Conservation (phyloP, 1,140 invertebrate genomes). For the Goniozus legneri region DNA sequence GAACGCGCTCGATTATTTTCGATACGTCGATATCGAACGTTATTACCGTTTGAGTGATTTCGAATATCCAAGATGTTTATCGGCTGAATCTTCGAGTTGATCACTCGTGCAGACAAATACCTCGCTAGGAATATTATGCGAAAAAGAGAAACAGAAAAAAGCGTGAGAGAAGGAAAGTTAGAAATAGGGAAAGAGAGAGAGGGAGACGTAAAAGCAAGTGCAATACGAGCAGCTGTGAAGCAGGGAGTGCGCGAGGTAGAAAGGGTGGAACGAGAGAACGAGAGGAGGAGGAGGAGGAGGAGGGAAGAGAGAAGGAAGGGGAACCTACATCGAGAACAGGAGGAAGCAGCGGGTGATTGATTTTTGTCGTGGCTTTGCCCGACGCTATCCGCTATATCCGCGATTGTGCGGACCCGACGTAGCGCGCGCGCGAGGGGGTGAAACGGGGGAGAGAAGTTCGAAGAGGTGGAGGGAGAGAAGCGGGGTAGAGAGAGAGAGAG, state of each 20-base stretch:
- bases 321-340: constrained; percentile 18
- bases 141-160: not conserved
- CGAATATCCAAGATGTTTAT: too few relatives aligned
- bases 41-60: too few relatives aligned
- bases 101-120: too few relatives aligned
- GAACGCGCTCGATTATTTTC: too few relatives aligned
- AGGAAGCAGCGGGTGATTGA: constrained; percentile 50
- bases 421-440: constrained; percentile 29
- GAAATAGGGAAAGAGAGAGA: constrained; percentile 13
- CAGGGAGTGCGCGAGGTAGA: constrained; percentile 5
- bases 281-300: constrained; percentile 4
- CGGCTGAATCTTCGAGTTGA: too few relatives aligned
- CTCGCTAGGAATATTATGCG: too few relatives aligned
- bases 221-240: too few relatives aligned
- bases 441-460: too few relatives aligned
- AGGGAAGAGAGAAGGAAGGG: constrained; percentile 17
- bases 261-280: constrained; percentile 9
- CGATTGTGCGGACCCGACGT: constrained; percentile 45
- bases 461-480: too few relatives aligned
- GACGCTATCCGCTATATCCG: constrained; percentile 50
- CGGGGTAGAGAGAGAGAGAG: not conserved
- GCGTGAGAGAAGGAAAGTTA: not conserved
- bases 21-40: too few relatives aligned
- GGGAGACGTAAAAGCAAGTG: constrained; percentile 11
- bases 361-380: constrained; percentile 55